Evolutionary conservation across 2,888 invertebrate species (phyloP), one percentile per base, ranked within the genome.

Genomic region (Antheraea yamamai): DNA sequence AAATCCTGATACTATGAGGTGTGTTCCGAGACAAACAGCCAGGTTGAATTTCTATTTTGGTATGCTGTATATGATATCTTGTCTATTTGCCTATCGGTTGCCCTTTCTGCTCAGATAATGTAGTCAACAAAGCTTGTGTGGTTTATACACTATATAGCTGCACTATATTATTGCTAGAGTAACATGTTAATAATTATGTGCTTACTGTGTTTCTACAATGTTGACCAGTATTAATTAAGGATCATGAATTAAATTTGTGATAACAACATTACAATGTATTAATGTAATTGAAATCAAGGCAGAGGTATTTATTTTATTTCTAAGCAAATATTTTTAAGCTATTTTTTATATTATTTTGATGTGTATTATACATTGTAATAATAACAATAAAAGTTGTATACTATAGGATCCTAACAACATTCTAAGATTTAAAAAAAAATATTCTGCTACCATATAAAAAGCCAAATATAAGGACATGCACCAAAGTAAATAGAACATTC

Each of bases 11-110:
- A 96, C 97, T 74, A 97, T 98, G 95, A 96, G 97, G 81, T 96
- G 96, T 89, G 97, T 99, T 78, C 99, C 99, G 3, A 96, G 97
- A 83, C 97, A 97, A 92, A 98, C 99, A 68, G 99, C 99, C 16
- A 97, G 97, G 88, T 94, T 99, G 68, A 99, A 99, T 91, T 96
- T 98, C 85, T 97, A 97, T 91, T 97, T 99, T 92, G 99, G 98
- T 64, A 96, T 98, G 91, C 95, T 99, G 76, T 99, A 98, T 89
- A 97, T 98, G 81, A 94, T 98, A 77, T 97, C 98, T 75, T 97
- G 98, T 91, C 96, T 97, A 86, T 96, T 96, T 93, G 96, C 96
- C 77, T 93, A 95, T 77, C 94, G 95, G 81, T 89, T 97, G 81
- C 97, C 97, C 58, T 96, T 95, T 82, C 92, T 96, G 78, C 90